Percentiles rank a stretch among this genome's conserved stretches.
These are phyloP conservation scores for Dermolepida albohirtum DNA, from an alignment of 2,888 invertebrate species.

Conservation along the genomic window DNA sequence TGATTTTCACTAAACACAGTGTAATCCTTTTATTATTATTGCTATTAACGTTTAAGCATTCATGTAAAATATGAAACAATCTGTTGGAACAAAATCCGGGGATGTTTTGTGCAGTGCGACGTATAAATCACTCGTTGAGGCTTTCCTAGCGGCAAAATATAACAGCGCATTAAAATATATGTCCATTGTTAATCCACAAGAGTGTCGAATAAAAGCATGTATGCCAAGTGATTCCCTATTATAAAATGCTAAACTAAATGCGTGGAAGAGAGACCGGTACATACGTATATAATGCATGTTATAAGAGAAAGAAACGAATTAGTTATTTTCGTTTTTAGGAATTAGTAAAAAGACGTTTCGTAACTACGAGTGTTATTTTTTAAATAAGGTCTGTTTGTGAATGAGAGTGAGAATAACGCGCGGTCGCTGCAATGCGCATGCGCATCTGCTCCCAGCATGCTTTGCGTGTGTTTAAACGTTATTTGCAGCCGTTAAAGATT, in stretches of 20 bases:
- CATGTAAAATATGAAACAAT: conserved; percentile 17
- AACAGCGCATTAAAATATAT: conserved; percentile 37
- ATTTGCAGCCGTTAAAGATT: too few relatives aligned
- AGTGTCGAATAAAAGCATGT: conserved; percentile 37
- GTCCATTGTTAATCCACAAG: conserved; percentile 38
- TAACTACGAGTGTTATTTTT: too few relatives aligned
- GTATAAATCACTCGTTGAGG: conserved; percentile 21
- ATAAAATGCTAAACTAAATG: conserved; percentile 32
- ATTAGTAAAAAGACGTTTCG: too few relatives aligned
- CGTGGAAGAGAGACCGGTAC: too few relatives aligned
- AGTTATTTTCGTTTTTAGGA: too few relatives aligned
- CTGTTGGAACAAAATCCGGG: neutral
- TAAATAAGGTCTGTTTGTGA: too few relatives aligned
- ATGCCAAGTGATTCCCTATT: conserved; percentile 19
- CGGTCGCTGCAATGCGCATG: too few relatives aligned
- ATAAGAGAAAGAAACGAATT: too few relatives aligned
- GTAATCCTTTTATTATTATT: conserved; percentile 25
- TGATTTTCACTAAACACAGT: conserved; percentile 15
- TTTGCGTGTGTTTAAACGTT: too few relatives aligned
- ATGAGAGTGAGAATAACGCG: too few relatives aligned
- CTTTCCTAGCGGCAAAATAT: conserved; percentile 29
- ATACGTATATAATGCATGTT: too few relatives aligned
- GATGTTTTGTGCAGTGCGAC: conserved; percentile 1
- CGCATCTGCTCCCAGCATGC: too few relatives aligned
- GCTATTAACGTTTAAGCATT: conserved; percentile 1